A percentile compares a stretch with the other conserved stretches of the same genome.
Evolutionary conservation across 2,113 vertebrate genomes (phyloP).

Genomic region (Gorsachius goisagi): DNA sequence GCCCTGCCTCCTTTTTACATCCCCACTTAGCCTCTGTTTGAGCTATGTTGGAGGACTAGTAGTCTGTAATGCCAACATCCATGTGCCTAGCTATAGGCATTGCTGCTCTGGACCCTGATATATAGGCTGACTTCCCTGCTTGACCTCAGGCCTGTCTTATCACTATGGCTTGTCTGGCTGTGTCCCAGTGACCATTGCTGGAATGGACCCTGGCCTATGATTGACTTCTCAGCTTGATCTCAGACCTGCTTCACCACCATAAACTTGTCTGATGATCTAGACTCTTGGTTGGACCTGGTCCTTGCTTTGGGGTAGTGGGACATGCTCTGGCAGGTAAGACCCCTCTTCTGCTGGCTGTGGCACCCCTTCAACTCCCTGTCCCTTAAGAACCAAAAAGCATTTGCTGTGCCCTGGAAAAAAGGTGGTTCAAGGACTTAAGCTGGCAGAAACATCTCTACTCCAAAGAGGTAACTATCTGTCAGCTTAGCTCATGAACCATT

Average conservation of each 20-base stretch:
- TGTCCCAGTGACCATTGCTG: neutral
- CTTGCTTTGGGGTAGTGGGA: neutral
- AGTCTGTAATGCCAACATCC: rapidly evolving
- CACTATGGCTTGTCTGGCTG: rapidly evolving
- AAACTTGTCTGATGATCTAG: neutral
- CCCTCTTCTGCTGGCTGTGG: neutral
- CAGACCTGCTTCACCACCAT: neutral
- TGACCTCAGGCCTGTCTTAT: neutral
- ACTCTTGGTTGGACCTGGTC: neutral
- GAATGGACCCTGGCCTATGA: neutral
- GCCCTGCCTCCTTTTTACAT: neutral
- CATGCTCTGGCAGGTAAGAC: neutral
- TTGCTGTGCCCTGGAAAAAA: neutral
- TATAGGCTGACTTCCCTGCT: neutral
- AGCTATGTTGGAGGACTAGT: rapidly evolving
- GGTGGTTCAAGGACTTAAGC: neutral
- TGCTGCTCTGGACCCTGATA: neutral
- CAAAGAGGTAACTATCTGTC: neutral
- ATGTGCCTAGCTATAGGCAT: rapidly evolving
- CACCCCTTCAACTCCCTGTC: neutral
- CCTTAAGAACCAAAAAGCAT: neutral
- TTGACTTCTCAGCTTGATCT: neutral
- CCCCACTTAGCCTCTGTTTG: rapidly evolving
- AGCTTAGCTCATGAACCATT: neutral
- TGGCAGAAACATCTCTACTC: neutral